A percentile compares a stretch with the other conserved stretches of the same genome.
Evolutionary conservation across 1,140 invertebrate species (phyloP).

Genomic region (Rhagoletis zephyria): DNA sequence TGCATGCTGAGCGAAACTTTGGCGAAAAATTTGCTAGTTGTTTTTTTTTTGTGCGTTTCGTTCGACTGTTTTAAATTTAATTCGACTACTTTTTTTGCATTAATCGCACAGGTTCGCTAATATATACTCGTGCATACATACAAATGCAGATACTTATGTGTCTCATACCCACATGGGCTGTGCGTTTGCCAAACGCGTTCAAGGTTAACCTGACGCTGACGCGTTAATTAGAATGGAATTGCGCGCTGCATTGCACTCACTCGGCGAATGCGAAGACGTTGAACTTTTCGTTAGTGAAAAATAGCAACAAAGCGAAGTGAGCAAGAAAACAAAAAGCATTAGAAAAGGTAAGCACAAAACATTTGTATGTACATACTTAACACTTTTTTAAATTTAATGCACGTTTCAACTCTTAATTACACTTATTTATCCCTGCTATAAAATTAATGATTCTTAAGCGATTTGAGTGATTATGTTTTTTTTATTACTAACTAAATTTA

Average conservation of each 20-base stretch:
- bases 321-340: not conserved
- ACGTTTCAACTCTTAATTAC: not conserved
- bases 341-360: not conserved
- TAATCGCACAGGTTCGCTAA: not conserved
- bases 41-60: not conserved
- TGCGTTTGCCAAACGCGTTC: constrained; percentile 25
- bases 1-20: not conserved
- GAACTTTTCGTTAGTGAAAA: constrained; percentile 30
- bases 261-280: constrained; percentile 24
- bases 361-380: not conserved
- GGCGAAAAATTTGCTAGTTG: too few species aligned
- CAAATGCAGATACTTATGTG: not conserved
- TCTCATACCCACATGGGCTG: not conserved
- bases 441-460: not conserved
- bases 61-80: not conserved
- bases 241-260: constrained; percentile 28
- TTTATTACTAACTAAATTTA: constrained; percentile 15
- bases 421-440: not conserved
- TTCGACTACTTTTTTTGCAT: constrained; percentile 22
- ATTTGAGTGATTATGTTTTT: not conserved
- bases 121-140: not conserved
- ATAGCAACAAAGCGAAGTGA: not conserved
- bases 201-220: constrained; percentile 48
- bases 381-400: not conserved
- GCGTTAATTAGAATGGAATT: constrained; percentile 37